Conservation (phyloP, 2,888 invertebrate species). For the Anthophora plumipes region DNA sequence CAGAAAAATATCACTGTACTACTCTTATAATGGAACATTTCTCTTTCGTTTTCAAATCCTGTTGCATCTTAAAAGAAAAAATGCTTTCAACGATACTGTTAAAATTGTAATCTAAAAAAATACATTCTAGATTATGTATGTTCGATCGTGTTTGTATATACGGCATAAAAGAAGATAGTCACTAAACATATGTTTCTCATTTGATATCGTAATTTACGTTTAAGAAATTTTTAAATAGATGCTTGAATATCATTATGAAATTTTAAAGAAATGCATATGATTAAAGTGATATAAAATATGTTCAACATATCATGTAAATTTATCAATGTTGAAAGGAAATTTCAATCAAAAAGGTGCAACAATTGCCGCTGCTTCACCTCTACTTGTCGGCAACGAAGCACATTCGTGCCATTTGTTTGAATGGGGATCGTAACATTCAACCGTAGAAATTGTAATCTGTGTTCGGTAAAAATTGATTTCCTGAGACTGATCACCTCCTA, state of each 20-base stretch:
- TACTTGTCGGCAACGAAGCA: constrained; percentile 92
- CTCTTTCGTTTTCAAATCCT: constrained; percentile 60
- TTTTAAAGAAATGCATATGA: constrained; percentile 42
- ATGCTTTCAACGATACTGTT: constrained; percentile 21
- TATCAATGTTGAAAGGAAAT: constrained; percentile 45
- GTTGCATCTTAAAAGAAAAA: constrained; percentile 56
- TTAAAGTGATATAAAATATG: constrained; percentile 44
- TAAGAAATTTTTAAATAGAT: constrained; percentile 30
- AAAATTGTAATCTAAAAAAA: constrained; percentile 50
- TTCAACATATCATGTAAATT: constrained; percentile 33
- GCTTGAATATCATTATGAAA: constrained; percentile 47
- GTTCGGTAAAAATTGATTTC: constrained; percentile 93
- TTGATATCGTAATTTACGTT: constrained; percentile 28
- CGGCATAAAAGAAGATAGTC: constrained; percentile 39
- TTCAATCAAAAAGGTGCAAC: constrained; percentile 87
- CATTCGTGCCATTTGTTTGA: constrained; percentile 92
- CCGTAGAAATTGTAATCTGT: constrained; percentile 92
- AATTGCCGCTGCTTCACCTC: constrained; percentile 95
- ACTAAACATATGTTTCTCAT: constrained; percentile 41
- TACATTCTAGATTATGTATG: constrained; percentile 31
- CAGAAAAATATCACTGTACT: constrained; percentile 47
- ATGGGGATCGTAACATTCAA: constrained; percentile 94
- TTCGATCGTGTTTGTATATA: constrained; percentile 30
- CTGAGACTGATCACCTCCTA: constrained; percentile 93
- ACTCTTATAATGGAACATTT: constrained; percentile 38